A percentile compares a stretch with the other conserved stretches of the same genome.
phyloP scores from a whole-genome alignment of 2,888 invertebrate species.

The Sphecodes monilicornis region DNA sequence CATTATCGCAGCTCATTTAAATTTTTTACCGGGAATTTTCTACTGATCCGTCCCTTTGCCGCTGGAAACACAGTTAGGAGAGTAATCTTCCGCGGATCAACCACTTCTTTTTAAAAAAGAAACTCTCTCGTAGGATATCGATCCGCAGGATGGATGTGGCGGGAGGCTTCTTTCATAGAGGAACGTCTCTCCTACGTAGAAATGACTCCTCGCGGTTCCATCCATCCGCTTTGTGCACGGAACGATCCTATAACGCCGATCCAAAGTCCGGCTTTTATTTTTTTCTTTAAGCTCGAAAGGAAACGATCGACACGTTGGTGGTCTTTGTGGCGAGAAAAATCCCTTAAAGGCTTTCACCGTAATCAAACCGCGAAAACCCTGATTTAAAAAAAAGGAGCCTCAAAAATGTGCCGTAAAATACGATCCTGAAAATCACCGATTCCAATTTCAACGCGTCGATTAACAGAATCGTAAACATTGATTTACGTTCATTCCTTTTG shows the following conservation, averaged over 20 bases:
- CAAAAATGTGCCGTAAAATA: no score
- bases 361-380: neutral
- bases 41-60: neutral
- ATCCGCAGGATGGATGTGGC: neutral
- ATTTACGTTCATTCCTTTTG: neutral
- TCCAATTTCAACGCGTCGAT: neutral
- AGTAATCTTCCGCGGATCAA: constrained; percentile 4
- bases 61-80: neutral
- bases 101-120: neutral
- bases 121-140: constrained; percentile 4
- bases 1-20: constrained; percentile 2
- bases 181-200: neutral
- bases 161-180: neutral
- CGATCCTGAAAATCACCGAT: neutral
- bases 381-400: neutral
- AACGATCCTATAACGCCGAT: neutral
- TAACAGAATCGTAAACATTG: neutral
- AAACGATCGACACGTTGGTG: neutral
- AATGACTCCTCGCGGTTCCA: neutral
- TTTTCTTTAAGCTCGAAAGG: neutral
- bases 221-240: neutral
- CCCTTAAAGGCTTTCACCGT: neutral
- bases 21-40: constrained; percentile 8
- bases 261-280: neutral
- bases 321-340: neutral